Conservation (phyloP, 92 coral and sea anemone species). For the Epizoanthus rinbou region DNA sequence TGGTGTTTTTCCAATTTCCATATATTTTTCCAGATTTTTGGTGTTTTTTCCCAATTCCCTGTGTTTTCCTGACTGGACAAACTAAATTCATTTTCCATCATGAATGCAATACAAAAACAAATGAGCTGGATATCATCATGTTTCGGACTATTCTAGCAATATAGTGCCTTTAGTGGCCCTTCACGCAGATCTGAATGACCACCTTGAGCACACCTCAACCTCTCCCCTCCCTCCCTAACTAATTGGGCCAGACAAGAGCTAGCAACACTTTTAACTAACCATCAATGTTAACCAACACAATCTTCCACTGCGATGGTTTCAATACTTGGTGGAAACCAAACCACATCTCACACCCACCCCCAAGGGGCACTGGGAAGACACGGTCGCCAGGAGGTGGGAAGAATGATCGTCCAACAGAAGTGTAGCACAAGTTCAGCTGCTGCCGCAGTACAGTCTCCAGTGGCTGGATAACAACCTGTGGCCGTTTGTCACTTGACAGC, state of each 20-base stretch:
- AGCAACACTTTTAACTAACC: conserved; percentile 25
- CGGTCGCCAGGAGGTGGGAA: conserved; percentile 48
- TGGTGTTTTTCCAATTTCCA: no score
- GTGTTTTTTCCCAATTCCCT: no score
- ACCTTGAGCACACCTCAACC: no score
- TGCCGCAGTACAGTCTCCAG: conserved; percentile 55
- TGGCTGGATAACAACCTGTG: conserved; percentile 48
- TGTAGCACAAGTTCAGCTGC: conserved; percentile 48
- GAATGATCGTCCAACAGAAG: conserved; percentile 44
- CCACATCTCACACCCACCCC: conserved; percentile 56
- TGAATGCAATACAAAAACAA: not conserved
- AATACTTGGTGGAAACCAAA: conserved; percentile 57
- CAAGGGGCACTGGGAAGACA: conserved; percentile 34
- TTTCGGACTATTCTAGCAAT: not conserved
- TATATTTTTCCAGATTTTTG: no score
- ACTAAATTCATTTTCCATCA: no score
- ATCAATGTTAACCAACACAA: conserved; percentile 55
- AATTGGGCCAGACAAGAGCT: no score
- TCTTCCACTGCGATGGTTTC: conserved; percentile 58
- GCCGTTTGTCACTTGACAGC: conserved; percentile 14
- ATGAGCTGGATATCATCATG: not conserved
- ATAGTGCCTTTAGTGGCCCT: not conserved
- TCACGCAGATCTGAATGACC: no score
- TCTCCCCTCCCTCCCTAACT: no score
- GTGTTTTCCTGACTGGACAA: no score